Percentiles rank a stretch among this genome's conserved stretches.
Evolutionary conservation across 2,888 invertebrate genomes (phyloP).

Genomic region (Luperina testacea): DNA sequence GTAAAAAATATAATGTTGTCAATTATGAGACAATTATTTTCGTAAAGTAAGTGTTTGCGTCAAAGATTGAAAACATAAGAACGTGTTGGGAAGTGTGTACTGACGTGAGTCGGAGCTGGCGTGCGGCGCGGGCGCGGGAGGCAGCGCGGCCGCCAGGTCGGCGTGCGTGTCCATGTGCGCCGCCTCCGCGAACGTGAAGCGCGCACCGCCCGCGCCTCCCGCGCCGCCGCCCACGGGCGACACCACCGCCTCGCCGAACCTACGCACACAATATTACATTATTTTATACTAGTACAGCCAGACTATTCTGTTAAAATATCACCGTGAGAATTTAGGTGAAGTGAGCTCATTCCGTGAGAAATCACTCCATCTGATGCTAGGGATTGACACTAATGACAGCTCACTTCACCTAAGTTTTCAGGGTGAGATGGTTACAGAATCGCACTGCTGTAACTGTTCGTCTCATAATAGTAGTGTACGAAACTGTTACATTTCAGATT

Average conservation of each 20-base stretch:
- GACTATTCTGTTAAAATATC: too few relatives aligned
- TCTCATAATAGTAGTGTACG: background rate
- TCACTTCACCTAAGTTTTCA: too few relatives aligned
- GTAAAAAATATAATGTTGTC: too few relatives aligned
- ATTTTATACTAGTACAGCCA: background rate
- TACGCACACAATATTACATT: constrained; percentile 57
- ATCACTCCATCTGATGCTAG: too few relatives aligned
- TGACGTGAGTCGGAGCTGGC: constrained; percentile 67
- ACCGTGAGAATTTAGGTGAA: too few relatives aligned
- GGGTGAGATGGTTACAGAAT: too few relatives aligned
- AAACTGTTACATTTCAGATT: background rate
- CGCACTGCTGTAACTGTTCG: background rate
- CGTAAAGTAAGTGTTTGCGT: background rate
- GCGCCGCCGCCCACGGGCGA: constrained; percentile 95
- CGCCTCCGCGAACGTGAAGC: constrained; percentile 91
- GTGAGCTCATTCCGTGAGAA: too few relatives aligned
- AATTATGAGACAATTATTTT: background rate
- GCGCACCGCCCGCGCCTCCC: constrained; percentile 90
- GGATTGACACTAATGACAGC: too few relatives aligned
- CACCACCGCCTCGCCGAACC: constrained; percentile 97
- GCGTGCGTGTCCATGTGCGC: constrained; percentile 93
- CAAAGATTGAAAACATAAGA: background rate
- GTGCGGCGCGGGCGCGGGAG: constrained; percentile 80
- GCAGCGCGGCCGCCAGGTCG: constrained; percentile 91
- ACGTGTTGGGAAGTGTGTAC: constrained; percentile 31